These are phyloP conservation scores for Phalacrocorax carbo DNA, from an alignment of 2,113 vertebrate genomes.

Conservation along the genomic window DNA sequence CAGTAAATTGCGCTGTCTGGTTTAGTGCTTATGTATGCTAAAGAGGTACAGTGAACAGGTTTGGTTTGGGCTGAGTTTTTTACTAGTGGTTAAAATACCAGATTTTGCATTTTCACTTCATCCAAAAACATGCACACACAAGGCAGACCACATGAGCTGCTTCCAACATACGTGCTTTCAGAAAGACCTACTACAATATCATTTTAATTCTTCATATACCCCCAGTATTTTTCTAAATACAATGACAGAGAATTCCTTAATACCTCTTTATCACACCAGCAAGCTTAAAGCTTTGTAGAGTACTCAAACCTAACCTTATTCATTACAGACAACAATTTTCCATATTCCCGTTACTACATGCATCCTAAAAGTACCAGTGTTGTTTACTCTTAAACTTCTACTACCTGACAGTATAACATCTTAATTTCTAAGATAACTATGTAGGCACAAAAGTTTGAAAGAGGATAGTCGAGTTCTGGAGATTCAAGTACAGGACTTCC, in stretches of 20 bases:
- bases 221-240: background rate
- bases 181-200: background rate
- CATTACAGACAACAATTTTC: background rate
- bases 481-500: background rate
- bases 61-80: background rate
- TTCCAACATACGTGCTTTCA: background rate
- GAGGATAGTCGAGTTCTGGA: background rate
- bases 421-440: background rate
- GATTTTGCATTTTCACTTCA: background rate
- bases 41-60: background rate
- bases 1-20: background rate
- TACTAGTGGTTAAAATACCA: background rate
- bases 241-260: background rate
- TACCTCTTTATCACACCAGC: background rate
- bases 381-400: background rate
- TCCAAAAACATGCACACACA: background rate
- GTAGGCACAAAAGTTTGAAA: background rate
- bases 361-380: background rate
- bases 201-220: background rate
- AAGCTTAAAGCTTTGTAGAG: background rate
- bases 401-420: background rate
- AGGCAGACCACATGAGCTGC: background rate
- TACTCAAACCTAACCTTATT: background rate
- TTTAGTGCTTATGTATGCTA: background rate
- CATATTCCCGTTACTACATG: background rate